Evolutionary conservation across 2,113 vertebrate genomes (phyloP).

Genomic region (Chamaetylas fuelleborni): DNA sequence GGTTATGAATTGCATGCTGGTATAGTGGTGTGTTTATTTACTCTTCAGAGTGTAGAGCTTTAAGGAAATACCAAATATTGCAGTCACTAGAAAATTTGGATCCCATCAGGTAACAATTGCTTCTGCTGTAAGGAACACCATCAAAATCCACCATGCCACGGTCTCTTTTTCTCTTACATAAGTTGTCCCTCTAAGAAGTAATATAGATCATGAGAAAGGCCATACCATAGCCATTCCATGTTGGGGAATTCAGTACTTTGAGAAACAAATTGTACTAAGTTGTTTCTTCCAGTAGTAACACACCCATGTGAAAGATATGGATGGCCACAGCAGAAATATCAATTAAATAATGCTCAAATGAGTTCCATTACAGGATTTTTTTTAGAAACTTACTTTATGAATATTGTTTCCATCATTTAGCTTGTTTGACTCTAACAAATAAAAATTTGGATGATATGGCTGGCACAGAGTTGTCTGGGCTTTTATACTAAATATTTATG

Average conservation of each 20-base stretch:
- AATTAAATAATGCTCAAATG: not conserved
- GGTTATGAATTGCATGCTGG: not conserved
- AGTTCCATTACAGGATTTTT: not conserved
- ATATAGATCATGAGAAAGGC: not conserved
- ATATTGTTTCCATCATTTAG: not conserved
- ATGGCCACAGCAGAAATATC: not conserved
- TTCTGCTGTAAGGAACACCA: not conserved
- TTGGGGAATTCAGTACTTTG: not conserved
- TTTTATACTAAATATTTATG: not conserved
- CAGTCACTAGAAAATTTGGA: not conserved
- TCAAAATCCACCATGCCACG: rapidly evolving
- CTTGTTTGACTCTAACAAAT: not conserved
- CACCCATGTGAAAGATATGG: not conserved
- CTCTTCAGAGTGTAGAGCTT: not conserved
- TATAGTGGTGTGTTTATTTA: not conserved
- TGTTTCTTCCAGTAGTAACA: not conserved
- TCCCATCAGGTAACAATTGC: not conserved
- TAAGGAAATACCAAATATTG: not conserved
- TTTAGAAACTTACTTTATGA: not conserved
- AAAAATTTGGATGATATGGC: not conserved
- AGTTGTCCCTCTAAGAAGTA: not conserved
- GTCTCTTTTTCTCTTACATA: not conserved
- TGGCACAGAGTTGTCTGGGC: not conserved
- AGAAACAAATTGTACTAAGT: not conserved
- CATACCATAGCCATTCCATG: not conserved